Evolutionary conservation across 2,888 invertebrate species (phyloP).

Genomic region (Eupithecia abbreviata): DNA sequence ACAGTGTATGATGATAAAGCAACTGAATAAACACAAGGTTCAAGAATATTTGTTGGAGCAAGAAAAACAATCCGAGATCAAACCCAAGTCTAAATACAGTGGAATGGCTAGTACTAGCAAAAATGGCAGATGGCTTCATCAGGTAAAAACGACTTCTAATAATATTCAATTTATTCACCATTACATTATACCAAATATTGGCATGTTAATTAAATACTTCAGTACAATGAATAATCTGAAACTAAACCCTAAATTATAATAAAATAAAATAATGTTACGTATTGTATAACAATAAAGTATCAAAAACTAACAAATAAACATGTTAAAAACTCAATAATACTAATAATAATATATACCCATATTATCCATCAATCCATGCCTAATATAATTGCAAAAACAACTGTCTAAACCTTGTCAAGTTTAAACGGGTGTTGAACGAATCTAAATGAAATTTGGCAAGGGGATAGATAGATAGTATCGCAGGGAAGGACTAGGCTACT

Average conservation of each 20-base stretch:
- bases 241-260: too few relatives aligned
- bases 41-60: constrained; percentile 70
- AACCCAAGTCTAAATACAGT: constrained; percentile 59
- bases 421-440: not conserved
- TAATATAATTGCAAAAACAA: not conserved
- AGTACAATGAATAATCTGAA: too few relatives aligned
- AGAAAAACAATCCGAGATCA: constrained; percentile 61
- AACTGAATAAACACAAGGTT: constrained; percentile 67
- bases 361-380: not conserved
- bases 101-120: constrained; percentile 58
- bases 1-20: constrained; percentile 66
- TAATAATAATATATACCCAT: too few relatives aligned
- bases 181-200: too few relatives aligned
- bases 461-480: too few relatives aligned
- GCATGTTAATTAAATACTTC: too few relatives aligned
- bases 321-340: too few relatives aligned
- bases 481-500: too few relatives aligned
- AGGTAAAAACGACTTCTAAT: constrained; percentile 53
- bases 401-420: not conserved
- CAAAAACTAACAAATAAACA: too few relatives aligned
- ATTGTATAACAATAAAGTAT: too few relatives aligned
- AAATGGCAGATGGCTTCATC: constrained; percentile 67
- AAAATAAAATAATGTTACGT: too few relatives aligned
- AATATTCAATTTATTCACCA: not conserved
- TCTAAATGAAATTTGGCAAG: not conserved